Base-by-base conservation (phyloP, 2,888 invertebrate genomes). In the Anorthoa munda region DNA sequence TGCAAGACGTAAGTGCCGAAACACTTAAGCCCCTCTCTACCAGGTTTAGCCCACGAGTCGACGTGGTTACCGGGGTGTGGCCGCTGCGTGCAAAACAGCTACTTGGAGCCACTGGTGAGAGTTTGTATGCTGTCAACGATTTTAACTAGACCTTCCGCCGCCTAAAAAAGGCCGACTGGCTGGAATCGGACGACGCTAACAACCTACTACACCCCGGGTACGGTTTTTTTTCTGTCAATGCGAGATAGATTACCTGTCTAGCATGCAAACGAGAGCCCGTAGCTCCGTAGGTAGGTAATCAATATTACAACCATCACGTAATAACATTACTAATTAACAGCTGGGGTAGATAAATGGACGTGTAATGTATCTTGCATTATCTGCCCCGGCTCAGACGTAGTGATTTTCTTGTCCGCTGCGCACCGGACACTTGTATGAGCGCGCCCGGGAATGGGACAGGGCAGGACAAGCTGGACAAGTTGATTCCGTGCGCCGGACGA, bases 321-420 rank as follows among this genome's bases (percentile, higher is more conserved):
- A 79, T 75, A 81, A 79, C 51, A 75, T 79, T 48, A 65, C 76
- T 79, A 82, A 79, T 83, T 82, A 82, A 76, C 83, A 67, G 80
- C 65, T 71, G 39, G 56, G 60, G 64, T 53, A 75, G 76, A 72
- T 83, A 82, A 76, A 72, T 59, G 66, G 55, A 26, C 61, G 80
- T 72, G 80, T 76, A 65, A 79, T 82, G 76, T 83, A 82, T 82
- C 80, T 79, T 72, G 50, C 26, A 69, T 56, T 81, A 82, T 79
- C 81, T 56, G 58, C 23, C 48, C 21, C 46, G 17, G 46, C 46
- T 68, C 66, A 66, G 46, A 60, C 77, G 69, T 63, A 69, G 82
- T 82, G 82, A 82, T 82, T 82, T 82, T 82, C 76, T 83, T 82
- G 82, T 82, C 83, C 69, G 48, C 66, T 55, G 60, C 46, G 50